phyloP scores from a whole-genome alignment of 2,888 invertebrate genomes.

The Drosophila monieri region DNA sequence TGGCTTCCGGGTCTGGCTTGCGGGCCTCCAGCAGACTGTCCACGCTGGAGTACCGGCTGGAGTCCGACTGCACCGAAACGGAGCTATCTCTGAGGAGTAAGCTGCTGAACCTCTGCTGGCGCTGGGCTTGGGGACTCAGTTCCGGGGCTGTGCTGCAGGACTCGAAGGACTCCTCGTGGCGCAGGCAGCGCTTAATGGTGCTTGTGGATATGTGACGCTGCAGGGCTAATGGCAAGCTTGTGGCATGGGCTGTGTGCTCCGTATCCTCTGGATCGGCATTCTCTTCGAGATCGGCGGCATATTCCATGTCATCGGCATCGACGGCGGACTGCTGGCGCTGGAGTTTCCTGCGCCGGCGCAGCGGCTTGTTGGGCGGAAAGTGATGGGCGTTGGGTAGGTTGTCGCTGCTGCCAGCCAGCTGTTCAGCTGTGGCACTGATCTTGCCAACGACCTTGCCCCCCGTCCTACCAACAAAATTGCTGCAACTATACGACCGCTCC shows the following conservation, averaged over 20 bases:
- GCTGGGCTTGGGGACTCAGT: slow-evolving; percentile 62
- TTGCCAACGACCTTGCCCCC: slow-evolving; percentile 18
- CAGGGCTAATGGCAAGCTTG: slow-evolving; percentile 16
- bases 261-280: slow-evolving; percentile 52
- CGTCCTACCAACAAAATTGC: slow-evolving; percentile 58
- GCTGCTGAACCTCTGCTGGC: slow-evolving; percentile 66
- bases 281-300: slow-evolving; percentile 77
- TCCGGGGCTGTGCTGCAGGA: slow-evolving; percentile 66
- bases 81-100: slow-evolving; percentile 81
- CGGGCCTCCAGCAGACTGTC: slow-evolving; percentile 93
- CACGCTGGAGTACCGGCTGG: slow-evolving; percentile 90
- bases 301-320: slow-evolving; percentile 66
- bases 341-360: slow-evolving; percentile 68
- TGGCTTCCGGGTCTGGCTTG: slow-evolving; percentile 94
- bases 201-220: slow-evolving; percentile 44
- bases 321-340: slow-evolving; percentile 69
- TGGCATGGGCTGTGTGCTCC: slow-evolving; percentile 2
- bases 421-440: slow-evolving; percentile 12
- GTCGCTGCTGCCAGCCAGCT: slow-evolving; percentile 61
- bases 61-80: slow-evolving; percentile 83
- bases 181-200: slow-evolving; percentile 38
- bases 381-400: slow-evolving; percentile 51
- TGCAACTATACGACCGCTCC: slow-evolving; percentile 72
- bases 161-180: slow-evolving; percentile 63
- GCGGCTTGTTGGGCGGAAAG: slow-evolving; percentile 63